Evolutionary conservation across 2,888 invertebrate species (phyloP).

Genomic region (Amphipyra berbera): DNA sequence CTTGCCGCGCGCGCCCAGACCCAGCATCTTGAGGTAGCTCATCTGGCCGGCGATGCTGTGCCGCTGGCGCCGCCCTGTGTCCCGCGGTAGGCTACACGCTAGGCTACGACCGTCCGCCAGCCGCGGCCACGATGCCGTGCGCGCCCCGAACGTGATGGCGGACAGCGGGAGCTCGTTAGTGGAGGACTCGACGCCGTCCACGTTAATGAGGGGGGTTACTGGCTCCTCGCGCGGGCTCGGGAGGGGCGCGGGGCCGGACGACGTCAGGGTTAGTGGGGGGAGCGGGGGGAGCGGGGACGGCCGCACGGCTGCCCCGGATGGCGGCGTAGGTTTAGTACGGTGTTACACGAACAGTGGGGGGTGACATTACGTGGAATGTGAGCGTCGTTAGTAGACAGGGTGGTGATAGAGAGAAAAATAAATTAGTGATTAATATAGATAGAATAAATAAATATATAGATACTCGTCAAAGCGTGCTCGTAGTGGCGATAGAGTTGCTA

Average conservation of each 20-base stretch:
- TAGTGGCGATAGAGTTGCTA: conserved; percentile 50
- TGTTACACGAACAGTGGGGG: conserved; percentile 59
- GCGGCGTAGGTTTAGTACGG: conserved; percentile 50
- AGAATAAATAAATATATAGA: conserved; percentile 68
- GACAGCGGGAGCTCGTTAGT: conserved; percentile 92
- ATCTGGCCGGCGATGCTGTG: conserved; percentile 99
- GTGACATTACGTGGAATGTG: conserved; percentile 73
- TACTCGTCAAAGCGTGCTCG: conserved; percentile 73
- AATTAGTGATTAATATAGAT: conserved; percentile 71
- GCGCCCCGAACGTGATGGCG: conserved; percentile 85
- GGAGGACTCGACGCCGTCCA: conserved; percentile 89
- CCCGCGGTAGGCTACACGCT: conserved; percentile 74
- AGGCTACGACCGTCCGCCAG: conserved; percentile 68
- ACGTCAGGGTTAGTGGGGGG: conserved; percentile 66
- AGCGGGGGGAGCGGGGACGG: conserved; percentile 48
- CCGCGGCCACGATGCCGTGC: conserved; percentile 60
- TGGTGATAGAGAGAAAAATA: conserved; percentile 76
- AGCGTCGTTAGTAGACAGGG: conserved; percentile 76
- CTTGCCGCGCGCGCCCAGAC: conserved; percentile 91
- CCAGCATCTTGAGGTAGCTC: conserved; percentile 97
- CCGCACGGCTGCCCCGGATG: conserved; percentile 44
- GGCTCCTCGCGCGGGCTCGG: conserved; percentile 63
- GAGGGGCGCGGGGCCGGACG: conserved; percentile 66
- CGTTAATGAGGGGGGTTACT: conserved; percentile 79
- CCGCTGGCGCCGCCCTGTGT: conserved; percentile 95